These are phyloP conservation scores for Eudasyphora cyanicolor DNA, from an alignment of 2,888 invertebrate genomes.

Conservation along the genomic window DNA sequence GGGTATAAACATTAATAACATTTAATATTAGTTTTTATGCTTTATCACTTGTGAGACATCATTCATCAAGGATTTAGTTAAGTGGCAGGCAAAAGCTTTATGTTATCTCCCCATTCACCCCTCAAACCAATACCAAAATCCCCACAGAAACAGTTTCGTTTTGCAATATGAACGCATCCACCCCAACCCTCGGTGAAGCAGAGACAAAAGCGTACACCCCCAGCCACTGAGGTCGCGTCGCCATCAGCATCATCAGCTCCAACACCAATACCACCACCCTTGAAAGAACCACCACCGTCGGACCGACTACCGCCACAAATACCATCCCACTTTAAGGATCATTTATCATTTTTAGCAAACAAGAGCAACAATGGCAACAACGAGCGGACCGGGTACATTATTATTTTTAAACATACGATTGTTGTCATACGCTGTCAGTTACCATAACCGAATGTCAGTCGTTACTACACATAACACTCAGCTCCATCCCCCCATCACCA, in stretches of 20 bases:
- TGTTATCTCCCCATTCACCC: neutral
- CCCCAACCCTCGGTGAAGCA: neutral
- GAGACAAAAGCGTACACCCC: conserved; percentile 8
- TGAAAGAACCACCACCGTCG: neutral
- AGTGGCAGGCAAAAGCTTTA: conserved; percentile 60
- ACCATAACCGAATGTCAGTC: conserved; percentile 59
- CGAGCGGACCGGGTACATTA: conserved; percentile 43
- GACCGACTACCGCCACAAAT: neutral
- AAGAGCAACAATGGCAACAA: conserved; percentile 17
- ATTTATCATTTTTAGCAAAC: conserved; percentile 62
- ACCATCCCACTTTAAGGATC: conserved; percentile 59
- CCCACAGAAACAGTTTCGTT: neutral
- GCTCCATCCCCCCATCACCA: neutral
- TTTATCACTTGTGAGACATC: conserved; percentile 65
- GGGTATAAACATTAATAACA: conserved; percentile 59
- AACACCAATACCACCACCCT: conserved; percentile 4
- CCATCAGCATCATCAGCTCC: conserved; percentile 1
- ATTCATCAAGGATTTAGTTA: conserved; percentile 68
- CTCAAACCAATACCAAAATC: neutral
- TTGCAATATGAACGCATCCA: conserved; percentile 47
- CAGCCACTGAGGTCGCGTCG: neutral
- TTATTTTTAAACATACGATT: conserved; percentile 61
- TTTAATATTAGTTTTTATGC: conserved; percentile 64
- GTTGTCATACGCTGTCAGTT: conserved; percentile 59
- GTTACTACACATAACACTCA: neutral